phyloP scores from a whole-genome alignment of 2,113 vertebrate species.

The Tupaia tana region DNA sequence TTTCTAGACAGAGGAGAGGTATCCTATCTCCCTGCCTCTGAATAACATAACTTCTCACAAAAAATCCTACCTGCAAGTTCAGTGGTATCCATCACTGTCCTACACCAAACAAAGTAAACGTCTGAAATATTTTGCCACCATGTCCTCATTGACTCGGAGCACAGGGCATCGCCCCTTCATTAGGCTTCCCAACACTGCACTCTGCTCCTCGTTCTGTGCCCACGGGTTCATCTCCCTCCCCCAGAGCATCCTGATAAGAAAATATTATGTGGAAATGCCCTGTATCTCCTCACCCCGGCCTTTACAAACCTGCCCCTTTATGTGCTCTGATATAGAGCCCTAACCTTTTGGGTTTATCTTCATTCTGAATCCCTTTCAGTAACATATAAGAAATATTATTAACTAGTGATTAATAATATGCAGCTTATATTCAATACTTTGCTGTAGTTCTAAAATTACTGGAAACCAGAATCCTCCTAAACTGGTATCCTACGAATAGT shows the following conservation, averaged over 20 bases:
- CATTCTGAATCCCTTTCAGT: background rate
- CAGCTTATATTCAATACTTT: background rate
- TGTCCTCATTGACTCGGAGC: background rate
- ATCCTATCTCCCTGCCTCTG: background rate
- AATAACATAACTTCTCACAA: background rate
- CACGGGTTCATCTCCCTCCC: background rate
- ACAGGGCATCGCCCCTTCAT: background rate
- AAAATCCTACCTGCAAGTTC: background rate
- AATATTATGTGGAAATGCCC: background rate
- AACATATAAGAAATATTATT: background rate
- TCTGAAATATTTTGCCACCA: background rate
- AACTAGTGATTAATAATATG: background rate
- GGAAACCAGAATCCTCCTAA: background rate
- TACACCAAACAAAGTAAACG: background rate
- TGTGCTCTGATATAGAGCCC: background rate
- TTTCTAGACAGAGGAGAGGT: background rate
- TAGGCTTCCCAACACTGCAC: background rate
- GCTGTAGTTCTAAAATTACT: background rate
- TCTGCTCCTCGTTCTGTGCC: background rate
- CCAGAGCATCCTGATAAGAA: background rate
- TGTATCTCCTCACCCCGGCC: fast-evolving
- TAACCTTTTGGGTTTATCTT: background rate
- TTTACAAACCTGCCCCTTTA: background rate
- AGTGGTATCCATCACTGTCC: background rate
- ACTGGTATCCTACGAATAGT: background rate